Conservation (phyloP, 2,797 vertebrate genomes). For the Ptychobarbus kaznakovi region DNA sequence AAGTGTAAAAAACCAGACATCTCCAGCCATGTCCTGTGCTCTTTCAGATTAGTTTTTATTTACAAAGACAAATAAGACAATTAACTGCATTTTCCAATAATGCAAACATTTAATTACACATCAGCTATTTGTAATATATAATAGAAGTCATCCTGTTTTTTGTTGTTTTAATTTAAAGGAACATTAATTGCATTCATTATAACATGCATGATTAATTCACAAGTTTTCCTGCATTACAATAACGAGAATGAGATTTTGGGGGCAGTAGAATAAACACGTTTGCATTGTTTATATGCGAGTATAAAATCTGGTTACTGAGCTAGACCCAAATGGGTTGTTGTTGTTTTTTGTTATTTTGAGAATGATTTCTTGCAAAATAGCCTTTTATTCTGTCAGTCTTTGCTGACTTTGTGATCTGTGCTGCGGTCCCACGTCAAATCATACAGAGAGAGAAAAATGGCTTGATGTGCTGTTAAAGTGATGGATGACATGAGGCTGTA, state of each 20-base stretch:
- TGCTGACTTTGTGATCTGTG: slow-evolving; percentile 1
- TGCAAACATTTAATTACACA: background rate
- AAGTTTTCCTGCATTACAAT: background rate
- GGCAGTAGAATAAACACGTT: background rate
- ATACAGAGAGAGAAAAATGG: background rate
- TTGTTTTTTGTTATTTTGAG: no score
- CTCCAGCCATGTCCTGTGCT: background rate
- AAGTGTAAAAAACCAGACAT: background rate
- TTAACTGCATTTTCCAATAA: slow-evolving; percentile 14
- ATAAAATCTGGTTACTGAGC: background rate
- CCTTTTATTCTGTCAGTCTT: background rate
- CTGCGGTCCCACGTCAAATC: slow-evolving; percentile 1
- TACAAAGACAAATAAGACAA: no score
- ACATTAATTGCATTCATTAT: background rate
- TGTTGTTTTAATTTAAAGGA: background rate
- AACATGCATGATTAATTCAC: background rate
- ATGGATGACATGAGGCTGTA: background rate
- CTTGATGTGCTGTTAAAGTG: slow-evolving; percentile 1
- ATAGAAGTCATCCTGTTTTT: background rate
- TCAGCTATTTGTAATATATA: background rate
- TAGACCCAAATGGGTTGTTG: background rate
- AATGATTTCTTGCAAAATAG: background rate
- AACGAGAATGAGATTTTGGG: background rate
- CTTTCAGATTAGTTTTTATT: background rate
- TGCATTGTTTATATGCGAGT: background rate